phyloP scores from a whole-genome alignment of 2,113 vertebrate genomes.

The Dinomys branickii region DNA sequence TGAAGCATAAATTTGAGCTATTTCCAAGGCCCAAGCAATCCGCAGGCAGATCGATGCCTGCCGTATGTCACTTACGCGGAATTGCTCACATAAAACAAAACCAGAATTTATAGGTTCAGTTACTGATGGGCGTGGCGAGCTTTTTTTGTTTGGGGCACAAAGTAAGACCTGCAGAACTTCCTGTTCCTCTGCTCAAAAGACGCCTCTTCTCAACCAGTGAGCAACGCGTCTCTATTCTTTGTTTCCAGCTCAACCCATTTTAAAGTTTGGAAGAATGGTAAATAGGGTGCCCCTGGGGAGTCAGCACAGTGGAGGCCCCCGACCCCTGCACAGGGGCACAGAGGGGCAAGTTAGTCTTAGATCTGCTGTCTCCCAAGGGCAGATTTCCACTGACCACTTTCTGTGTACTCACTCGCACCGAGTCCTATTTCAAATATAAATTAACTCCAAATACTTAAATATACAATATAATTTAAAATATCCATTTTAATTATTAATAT shows the following conservation, averaged over 20 bases:
- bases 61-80: neutral
- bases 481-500: neutral
- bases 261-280: neutral
- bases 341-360: accelerated
- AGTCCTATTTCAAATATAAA: neutral
- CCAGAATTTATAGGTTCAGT: neutral
- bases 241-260: neutral
- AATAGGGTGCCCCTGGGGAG: too few species aligned
- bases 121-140: neutral
- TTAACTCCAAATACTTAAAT: neutral
- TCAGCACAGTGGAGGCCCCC: accelerated
- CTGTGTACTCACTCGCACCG: neutral
- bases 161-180: neutral
- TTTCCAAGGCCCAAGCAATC: neutral
- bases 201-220: neutral
- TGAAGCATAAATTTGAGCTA: neutral
- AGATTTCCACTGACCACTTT: neutral
- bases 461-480: neutral
- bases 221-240: neutral
- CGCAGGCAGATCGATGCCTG: neutral
- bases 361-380: neutral
- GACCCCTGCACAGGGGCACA: accelerated
- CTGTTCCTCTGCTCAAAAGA: neutral
- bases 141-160: neutral
- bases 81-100: neutral